Evolutionary conservation across 2,888 invertebrate species (phyloP), one percentile per base, ranked within the genome.

Genomic region (Lycophotia porphyrea): DNA sequence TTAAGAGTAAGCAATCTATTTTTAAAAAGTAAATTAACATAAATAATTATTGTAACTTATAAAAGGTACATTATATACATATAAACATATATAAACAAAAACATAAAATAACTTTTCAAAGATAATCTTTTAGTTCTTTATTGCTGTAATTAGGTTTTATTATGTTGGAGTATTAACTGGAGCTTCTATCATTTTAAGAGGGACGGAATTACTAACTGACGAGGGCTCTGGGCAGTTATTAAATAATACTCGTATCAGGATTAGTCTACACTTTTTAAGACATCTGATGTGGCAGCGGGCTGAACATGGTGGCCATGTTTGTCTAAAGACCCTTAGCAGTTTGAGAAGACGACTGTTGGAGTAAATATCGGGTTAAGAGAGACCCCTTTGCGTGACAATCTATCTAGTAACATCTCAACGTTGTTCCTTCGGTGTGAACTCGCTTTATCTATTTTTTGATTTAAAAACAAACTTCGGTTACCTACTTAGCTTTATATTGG

Each of bases 161-260:
- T 42, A n/a, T 18, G 21, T 55, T 21, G 13, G 27, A 71, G 34
- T 63, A 27, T 49, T 34, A 42, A 24, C 31, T 52, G 27, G 18
- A 75, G 47, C 11, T 65, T 36, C 44, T 65, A 1, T 76, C 15
- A 55, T 44, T 27, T n/a, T n/a, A 44, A 64, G 13, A 65, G 31
- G 77, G 77, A 76, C 42, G 77, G 66, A 76, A 34, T 76, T 34
- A 71, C 15, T 34, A 42, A 49, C 66, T 66, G 49, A 66, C 18
- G 60, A 76, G 66, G 49, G 76, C 60, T 76, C 39, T 42, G 24
- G 15, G 42, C 21, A 68, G 68, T 69, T 36, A 11, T 36, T 60
- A 31, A 31, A 18, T 60, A 58, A 24, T 24, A 69, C 9, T 47
- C 27, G 5, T 44, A 44, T n/a, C 8, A n/a, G 18, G 13, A 34